phyloP scores from a whole-genome alignment of 2,888 invertebrate species.

The Polydrusus pterygomalis region DNA sequence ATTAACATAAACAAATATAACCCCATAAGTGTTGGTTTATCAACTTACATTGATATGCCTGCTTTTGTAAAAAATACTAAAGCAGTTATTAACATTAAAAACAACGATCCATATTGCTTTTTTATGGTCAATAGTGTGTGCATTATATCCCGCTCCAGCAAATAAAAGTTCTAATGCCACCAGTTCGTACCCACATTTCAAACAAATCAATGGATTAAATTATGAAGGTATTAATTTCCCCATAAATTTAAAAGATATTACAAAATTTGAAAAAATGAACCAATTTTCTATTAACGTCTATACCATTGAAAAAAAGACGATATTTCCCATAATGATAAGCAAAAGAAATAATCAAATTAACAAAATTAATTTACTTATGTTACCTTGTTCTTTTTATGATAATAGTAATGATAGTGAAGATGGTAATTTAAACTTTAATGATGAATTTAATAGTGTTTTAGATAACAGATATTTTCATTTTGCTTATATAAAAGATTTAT shows the following conservation, averaged over 20 bases:
- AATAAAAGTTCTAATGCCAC: neutral
- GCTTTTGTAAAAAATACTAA: conserved; percentile 54
- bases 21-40: conserved; percentile 55
- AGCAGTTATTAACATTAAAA: conserved; percentile 61
- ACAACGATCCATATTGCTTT: conserved; percentile 56
- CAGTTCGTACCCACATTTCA: neutral
- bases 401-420: neutral
- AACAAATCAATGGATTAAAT: neutral
- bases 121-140: conserved; percentile 5
- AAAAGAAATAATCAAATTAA: neutral
- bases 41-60: conserved; percentile 58
- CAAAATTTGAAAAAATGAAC: neutral
- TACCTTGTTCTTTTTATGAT: neutral
- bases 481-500: conserved; percentile 23
- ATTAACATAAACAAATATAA: conserved; percentile 59
- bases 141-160: neutral
- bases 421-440: neutral
- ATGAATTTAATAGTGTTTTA: neutral
- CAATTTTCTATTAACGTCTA: neutral
- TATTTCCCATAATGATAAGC: neutral
- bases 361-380: neutral
- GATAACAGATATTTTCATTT: conserved; percentile 7
- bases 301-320: neutral
- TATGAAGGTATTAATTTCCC: neutral
- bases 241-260: neutral